These are phyloP conservation scores for Harpagoxenus sublaevis DNA, from an alignment of 2,888 invertebrate species.

Conservation along the genomic window DNA sequence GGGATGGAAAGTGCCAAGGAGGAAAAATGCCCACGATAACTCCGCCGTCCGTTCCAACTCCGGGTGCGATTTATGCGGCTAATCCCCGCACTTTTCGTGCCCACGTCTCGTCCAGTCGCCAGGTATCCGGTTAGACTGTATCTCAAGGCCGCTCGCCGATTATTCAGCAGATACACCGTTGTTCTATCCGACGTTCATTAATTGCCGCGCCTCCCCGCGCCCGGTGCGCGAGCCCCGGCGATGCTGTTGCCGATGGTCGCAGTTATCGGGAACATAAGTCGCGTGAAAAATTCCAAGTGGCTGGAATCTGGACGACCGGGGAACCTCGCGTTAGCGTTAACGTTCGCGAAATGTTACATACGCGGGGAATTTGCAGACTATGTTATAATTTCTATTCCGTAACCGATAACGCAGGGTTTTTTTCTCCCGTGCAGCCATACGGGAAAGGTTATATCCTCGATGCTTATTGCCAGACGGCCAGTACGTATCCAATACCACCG, in stretches of 20 bases:
- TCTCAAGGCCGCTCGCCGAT: constrained; percentile 38
- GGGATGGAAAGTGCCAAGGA: constrained; percentile 66
- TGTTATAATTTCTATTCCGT: constrained; percentile 51
- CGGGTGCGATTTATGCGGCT: constrained; percentile 74
- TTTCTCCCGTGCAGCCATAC: not conserved
- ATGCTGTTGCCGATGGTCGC: not conserved
- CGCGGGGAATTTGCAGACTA: not conserved
- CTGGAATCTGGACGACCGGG: constrained; percentile 12
- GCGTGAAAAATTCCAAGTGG: constrained; percentile 24
- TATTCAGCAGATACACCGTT: constrained; percentile 26
- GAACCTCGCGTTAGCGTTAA: not conserved
- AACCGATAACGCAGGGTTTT: constrained; percentile 21
- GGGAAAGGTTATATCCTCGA: not conserved
- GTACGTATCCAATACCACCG: constrained; percentile 49
- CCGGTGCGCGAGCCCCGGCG: not conserved
- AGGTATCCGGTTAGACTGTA: constrained; percentile 39
- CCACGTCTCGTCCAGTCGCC: constrained; percentile 29
- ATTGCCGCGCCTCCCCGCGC: not conserved
- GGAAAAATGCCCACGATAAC: constrained; percentile 80
- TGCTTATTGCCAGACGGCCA: constrained; percentile 2
- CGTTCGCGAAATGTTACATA: constrained; percentile 27
- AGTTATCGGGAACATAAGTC: constrained; percentile 8
- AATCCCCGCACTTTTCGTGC: constrained; percentile 72
- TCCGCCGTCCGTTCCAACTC: constrained; percentile 70
- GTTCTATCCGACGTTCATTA: constrained; percentile 24